These are phyloP conservation scores for Cygnus olor DNA, from an alignment of 2,797 vertebrate species.

Conservation along the genomic window DNA sequence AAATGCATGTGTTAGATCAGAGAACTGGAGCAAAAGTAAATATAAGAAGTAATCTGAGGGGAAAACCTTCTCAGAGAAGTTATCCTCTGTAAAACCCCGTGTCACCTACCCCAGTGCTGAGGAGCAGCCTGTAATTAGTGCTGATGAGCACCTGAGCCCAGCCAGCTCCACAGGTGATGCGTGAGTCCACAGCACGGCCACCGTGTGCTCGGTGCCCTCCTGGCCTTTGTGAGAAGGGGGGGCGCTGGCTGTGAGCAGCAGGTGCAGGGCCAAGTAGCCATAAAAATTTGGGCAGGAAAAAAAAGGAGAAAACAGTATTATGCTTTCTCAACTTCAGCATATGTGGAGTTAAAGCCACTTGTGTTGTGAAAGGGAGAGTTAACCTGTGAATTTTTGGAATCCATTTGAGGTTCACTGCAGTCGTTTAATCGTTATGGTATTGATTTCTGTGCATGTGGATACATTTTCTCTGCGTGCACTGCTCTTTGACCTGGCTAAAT, in stretches of 20 bases:
- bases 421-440: not conserved
- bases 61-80: not conserved
- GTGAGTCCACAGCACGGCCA: not conserved
- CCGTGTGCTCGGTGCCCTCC: rapidly evolving
- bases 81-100: not conserved
- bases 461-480: rapidly evolving
- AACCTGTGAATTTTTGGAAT: rapidly evolving
- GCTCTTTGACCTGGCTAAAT: not conserved
- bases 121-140: not conserved
- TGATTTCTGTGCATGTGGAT: rapidly evolving
- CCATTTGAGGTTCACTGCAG: not conserved
- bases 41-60: not conserved
- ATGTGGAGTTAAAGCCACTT: not conserved
- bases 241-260: not conserved
- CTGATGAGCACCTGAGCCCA: not conserved
- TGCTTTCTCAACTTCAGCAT: not conserved
- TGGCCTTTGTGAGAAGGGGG: not conserved
- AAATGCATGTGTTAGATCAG: not conserved
- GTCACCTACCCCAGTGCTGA: not conserved
- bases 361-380: not conserved
- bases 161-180: not conserved
- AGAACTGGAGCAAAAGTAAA: not conserved
- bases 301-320: not conserved
- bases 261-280: rapidly evolving
- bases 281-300: not conserved